phyloP scores from a whole-genome alignment of 1,140 invertebrate genomes.

The Dreissena polymorpha region DNA sequence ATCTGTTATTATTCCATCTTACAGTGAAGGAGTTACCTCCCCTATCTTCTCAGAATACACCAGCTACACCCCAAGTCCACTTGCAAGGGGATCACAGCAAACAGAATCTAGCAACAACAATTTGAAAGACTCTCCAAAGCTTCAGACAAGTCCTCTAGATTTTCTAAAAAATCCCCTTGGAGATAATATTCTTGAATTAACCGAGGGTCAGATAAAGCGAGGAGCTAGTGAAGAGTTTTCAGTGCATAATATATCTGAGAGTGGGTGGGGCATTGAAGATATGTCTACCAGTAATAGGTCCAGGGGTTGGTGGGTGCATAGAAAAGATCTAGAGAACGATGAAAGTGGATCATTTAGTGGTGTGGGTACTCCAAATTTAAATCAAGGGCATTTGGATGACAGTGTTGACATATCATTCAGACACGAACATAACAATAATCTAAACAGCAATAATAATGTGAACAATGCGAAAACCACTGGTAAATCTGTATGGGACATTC shows the following conservation, averaged over 20 bases:
- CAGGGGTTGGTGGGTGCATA: not conserved
- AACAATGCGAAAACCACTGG: not conserved
- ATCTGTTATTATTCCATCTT: not conserved
- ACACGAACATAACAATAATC: constrained; percentile 44
- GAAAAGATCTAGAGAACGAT: constrained; percentile 44
- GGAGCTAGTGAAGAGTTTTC: constrained; percentile 69
- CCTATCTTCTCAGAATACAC: not conserved
- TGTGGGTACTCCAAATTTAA: constrained; percentile 48
- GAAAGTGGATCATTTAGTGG: constrained; percentile 71
- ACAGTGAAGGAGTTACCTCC: constrained; percentile 41
- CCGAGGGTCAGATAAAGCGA: constrained; percentile 9
- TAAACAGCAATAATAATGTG: constrained; percentile 45
- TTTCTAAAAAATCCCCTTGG: constrained; percentile 49
- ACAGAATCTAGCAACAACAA: not conserved
- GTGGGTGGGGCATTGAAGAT: constrained; percentile 29
- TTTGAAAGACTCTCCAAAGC: constrained; percentile 8
- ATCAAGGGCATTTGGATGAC: constrained; percentile 75
- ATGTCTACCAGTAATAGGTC: constrained; percentile 55
- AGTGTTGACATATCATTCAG: constrained; percentile 73
- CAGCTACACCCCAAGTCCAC: constrained; percentile 24
- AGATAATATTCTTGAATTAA: constrained; percentile 21
- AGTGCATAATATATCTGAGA: constrained; percentile 51
- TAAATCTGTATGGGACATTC: not conserved
- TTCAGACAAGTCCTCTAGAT: constrained; percentile 24
- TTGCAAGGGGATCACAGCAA: not conserved